Base-by-base conservation (phyloP, 2,888 invertebrate genomes). In the Erebia aethiops region DNA sequence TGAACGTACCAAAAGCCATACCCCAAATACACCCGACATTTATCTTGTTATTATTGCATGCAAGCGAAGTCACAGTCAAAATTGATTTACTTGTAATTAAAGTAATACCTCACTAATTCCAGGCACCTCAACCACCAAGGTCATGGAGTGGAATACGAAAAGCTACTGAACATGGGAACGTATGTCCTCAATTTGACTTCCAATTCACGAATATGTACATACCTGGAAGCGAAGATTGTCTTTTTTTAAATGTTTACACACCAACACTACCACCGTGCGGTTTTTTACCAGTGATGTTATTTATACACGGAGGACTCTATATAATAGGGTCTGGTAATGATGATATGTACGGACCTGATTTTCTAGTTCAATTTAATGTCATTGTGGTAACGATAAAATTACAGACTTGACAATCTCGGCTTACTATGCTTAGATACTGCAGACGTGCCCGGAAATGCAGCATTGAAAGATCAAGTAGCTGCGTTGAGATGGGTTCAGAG, bases 371-470 rank as follows among this genome's bases (percentile, higher is more conserved):
- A 66, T 80, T 76, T 52, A 8, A 16, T 14, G 81, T 88, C 0
- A 72, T 89, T 4, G 49, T 87, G 1, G 85, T n/a, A n/a, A n/a
- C n/a, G n/a, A n/a, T n/a, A n/a, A 8, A 88, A 88, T 74, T 88
- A 87, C 70, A 80, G 88, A 69, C 75, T 87, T 0, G 87, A 84
- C 71, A 81, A 75, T 0, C 71, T 88, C 1, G 87, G 88, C 14
- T 88, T 87, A 65, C 78, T 88, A 7, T 81, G 83, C 41, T 69
- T 87, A 9, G 84, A 85, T 16, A 83, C 78, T 11, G 75, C 79
- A 75, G 84, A 87, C 11, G 84, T 83, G 0, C 84, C 88, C 1
- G 88, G 88, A 10, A 88, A 88, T 62, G 85, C 87, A 9, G 88
- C 84, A 0, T 74, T 88, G 77, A 88, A 46, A 46, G 46, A 46